Evolutionary conservation across 2,113 vertebrate genomes (phyloP).

Genomic region (Brachypteracias leptosomus): DNA sequence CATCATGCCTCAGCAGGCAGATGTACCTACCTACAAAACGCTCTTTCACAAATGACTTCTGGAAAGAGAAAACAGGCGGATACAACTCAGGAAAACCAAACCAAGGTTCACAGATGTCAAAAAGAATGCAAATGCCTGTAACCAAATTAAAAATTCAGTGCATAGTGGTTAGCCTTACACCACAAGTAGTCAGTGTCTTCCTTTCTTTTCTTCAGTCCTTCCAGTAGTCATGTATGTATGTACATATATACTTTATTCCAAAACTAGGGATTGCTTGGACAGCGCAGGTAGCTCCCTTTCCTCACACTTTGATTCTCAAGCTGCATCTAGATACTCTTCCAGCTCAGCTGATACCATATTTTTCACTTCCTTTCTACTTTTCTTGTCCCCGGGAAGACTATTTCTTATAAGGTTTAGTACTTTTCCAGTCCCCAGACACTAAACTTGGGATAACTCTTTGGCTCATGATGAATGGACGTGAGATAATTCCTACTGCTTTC

Average conservation of each 20-base stretch:
- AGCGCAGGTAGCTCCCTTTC: background rate
- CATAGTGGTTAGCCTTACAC: background rate
- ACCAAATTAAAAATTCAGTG: background rate
- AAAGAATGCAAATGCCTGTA: background rate
- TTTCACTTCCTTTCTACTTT: background rate
- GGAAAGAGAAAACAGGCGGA: background rate
- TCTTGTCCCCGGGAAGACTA: background rate
- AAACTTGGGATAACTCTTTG: background rate
- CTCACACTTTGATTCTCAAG: background rate
- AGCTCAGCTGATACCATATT: background rate
- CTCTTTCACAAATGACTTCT: background rate
- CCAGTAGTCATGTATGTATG: background rate
- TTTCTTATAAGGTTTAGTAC: background rate
- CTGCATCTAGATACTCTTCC: background rate
- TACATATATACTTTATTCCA: background rate
- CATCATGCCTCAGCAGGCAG: background rate
- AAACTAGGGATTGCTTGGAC: background rate
- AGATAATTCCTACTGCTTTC: constrained; percentile 59
- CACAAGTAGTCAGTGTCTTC: background rate
- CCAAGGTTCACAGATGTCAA: background rate
- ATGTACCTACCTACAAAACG: background rate
- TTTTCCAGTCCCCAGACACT: background rate
- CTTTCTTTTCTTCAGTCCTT: background rate
- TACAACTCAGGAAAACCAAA: background rate
- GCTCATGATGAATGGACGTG: constrained; percentile 25